Base-by-base conservation (phyloP, 2,113 vertebrate species). In the Syngnathus floridae region DNA sequence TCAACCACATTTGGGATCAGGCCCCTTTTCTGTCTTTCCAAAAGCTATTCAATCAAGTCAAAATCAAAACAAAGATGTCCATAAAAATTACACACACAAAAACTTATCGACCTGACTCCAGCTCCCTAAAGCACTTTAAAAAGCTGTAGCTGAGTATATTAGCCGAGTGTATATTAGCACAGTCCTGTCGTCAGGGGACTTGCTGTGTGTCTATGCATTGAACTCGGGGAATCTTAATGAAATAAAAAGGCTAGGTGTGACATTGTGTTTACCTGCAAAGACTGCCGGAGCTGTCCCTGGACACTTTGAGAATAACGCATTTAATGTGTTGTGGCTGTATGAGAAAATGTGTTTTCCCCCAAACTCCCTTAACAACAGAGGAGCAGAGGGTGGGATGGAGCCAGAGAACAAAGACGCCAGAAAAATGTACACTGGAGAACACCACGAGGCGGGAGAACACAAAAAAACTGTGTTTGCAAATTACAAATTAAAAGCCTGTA, bases 271-370 rank as follows among this genome's bases (percentile, higher is more conserved):
- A 82, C 73, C 75, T 79, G 75, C 76, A 76, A 81, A 80, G 71
- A 74, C 77, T 65, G 40, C 40, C 59, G 70, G 26, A 83, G 73
- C 67, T 77, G 70, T 83, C 86, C 80, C 80, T 40, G 37, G 80
- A 67, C 83, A 86, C 74, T 76, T 11, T 13, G 26, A 70, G 72
- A 86, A 86, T 81, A 86, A 87, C 87, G 77, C 75, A 80, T 85
- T 84, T 84, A 88, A 86, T 86, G 80, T 74, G 76, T 79, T 84
- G 76, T 77, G 83, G 65, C 78, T 81, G 62, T 74, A 76, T 75
- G 74, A 83, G 79, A 73, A 83, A 84, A 81, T 79, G 65, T 70
- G 78, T 86, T 84, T 79, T 69, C 74, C 68, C 66, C 67, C 80
- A 77, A 64, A 72, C 57, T 74, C 84, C 85, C 82, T 70, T 22